Base-by-base conservation (phyloP, 2,888 invertebrate species). In the Pyrochroa serraticornis region DNA sequence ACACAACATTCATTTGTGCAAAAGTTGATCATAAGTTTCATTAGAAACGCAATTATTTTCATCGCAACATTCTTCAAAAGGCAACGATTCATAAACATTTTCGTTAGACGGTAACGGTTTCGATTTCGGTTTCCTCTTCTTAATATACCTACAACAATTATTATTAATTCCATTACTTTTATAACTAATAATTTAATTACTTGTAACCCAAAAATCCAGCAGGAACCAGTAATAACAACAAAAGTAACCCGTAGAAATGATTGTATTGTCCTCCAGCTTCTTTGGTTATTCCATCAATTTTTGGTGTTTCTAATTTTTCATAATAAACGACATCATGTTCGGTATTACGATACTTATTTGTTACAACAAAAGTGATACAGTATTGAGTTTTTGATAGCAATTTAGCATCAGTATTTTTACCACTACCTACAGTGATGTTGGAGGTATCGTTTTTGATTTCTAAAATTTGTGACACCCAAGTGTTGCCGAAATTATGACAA, bases 71-170 rank as follows among this genome's bases (percentile, higher is more conserved):
- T 78, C 76, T 51, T 77, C 77, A 61, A 77, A 77, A 3, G 77
- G 75, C 54, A 77, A 65, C 7, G 75, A 67, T 69, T 77, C 77
- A 57, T 77, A 77, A 41, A 71, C 70, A 43, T 75, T 75, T 46
- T 72, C 73, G 7, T 60, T 63, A 22, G 64, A 42, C 6, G 46
- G 46, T 34, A 42, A 10, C 61, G 64, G 46, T 43, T 58, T 44
- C 62, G 53, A 10, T 49, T 54, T 6, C 55, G 53, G 30, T 52
- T 47, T 46, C 56, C 65, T 63, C 50, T 67, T 71, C 54, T 66
- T 65, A 5, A 67, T 50, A 49, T 60, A 72, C 59, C 74, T 74
- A 50, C 44, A 64, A 42, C 9, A 22, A 7, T 53, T 38, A 49
- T 54, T 42, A 35, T n/a, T 49, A 39, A 44, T 44, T 2, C 38